phyloP scores from a whole-genome alignment of 1,140 invertebrate genomes.

The Akabosia matsudoensis region DNA sequence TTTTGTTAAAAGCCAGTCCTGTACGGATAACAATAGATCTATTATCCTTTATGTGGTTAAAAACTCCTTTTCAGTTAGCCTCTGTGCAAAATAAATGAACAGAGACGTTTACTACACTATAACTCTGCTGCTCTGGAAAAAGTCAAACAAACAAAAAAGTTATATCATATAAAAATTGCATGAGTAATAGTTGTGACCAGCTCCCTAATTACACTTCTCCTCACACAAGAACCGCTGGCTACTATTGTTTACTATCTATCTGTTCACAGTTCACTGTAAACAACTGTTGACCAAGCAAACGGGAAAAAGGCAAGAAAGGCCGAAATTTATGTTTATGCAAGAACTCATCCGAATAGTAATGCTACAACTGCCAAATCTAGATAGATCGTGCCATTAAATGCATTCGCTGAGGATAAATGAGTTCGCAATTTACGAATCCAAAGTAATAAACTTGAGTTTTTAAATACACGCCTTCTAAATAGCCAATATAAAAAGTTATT shows the following conservation, averaged over 20 bases:
- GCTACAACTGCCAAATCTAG: too few relatives aligned
- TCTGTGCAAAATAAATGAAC: not conserved
- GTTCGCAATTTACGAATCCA: too few relatives aligned
- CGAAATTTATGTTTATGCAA: too few relatives aligned
- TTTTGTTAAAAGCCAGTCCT: too few relatives aligned
- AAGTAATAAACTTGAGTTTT: too few relatives aligned
- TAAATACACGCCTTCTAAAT: too few relatives aligned
- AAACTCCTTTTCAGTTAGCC: not conserved
- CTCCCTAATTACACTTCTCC: constrained; percentile 1
- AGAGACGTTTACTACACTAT: not conserved
- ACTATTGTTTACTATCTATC: not conserved
- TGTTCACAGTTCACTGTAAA: not conserved
- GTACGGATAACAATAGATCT: too few relatives aligned
- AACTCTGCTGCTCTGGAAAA: not conserved
- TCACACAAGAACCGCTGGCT: too few relatives aligned
- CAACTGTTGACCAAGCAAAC: not conserved
- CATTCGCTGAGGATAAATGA: too few relatives aligned
- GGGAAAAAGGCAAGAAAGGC: not conserved
- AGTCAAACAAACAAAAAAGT: not conserved
- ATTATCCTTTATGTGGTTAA: not conserved
- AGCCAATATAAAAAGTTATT: too few relatives aligned
- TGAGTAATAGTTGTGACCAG: not conserved
- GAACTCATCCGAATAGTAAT: too few relatives aligned
- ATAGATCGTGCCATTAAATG: too few relatives aligned
- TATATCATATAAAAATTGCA: not conserved